These are phyloP conservation scores for Apis florea DNA, from an alignment of 1,140 invertebrate genomes.

Conservation along the genomic window DNA sequence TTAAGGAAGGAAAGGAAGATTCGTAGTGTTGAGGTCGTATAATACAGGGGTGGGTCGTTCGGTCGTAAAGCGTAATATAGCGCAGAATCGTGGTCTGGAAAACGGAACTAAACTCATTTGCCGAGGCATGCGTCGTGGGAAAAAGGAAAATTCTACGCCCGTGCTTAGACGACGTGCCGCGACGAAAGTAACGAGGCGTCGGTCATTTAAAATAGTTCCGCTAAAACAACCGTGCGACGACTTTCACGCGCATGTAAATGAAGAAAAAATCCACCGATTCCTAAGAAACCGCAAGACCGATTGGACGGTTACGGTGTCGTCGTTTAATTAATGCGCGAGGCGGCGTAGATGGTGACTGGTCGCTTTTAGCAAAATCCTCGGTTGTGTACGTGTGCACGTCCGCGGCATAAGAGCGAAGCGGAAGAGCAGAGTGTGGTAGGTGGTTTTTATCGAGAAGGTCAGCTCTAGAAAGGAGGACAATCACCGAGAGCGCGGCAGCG, in stretches of 20 bases:
- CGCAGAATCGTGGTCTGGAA: background rate
- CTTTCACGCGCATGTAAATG: slow-evolving; percentile 47
- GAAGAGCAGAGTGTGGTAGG: slow-evolving; percentile 23
- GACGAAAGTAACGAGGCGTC: slow-evolving; percentile 53
- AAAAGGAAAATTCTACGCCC: slow-evolving; percentile 32
- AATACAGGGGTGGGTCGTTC: background rate
- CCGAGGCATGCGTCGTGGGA: background rate
- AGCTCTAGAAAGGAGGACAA: slow-evolving; percentile 53
- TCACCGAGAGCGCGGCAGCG: background rate
- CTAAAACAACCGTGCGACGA: slow-evolving; percentile 28
- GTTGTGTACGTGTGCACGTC: background rate
- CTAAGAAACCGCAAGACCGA: background rate
- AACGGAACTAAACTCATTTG: slow-evolving; percentile 24
- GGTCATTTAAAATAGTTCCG: slow-evolving; percentile 54
- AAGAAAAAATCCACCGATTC: slow-evolving; percentile 33
- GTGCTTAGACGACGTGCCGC: background rate
- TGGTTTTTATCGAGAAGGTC: slow-evolving; percentile 49
- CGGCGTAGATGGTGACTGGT: background rate
- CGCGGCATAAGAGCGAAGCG: background rate
- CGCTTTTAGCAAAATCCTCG: slow-evolving; percentile 2
- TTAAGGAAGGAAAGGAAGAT: too few relatives aligned
- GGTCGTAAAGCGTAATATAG: slow-evolving; percentile 27
- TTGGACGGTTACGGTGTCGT: background rate
- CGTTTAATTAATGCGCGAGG: slow-evolving; percentile 17
- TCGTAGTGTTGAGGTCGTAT: too few relatives aligned